Percentiles rank a stretch among this genome's conserved stretches.
These are phyloP conservation scores for Chrysocyon brachyurus DNA, from an alignment of 2,797 vertebrate species.

Conservation along the genomic window DNA sequence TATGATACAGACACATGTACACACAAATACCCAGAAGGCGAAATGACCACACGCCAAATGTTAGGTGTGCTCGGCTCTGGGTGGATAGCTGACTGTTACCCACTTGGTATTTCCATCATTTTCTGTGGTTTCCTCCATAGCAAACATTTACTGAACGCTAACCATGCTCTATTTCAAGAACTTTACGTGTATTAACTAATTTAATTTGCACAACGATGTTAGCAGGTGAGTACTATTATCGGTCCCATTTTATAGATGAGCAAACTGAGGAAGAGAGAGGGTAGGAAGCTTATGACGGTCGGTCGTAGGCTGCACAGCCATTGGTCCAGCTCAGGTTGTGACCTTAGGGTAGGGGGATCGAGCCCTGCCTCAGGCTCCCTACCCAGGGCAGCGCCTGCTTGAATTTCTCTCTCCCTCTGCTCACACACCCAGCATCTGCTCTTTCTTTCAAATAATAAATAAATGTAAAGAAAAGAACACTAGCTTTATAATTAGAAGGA, in stretches of 20 bases:
- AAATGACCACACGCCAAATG: background rate
- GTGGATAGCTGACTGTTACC: background rate
- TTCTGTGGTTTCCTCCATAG: background rate
- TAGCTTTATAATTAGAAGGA: background rate
- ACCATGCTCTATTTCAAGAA: background rate
- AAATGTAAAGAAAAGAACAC: background rate
- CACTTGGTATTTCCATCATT: background rate
- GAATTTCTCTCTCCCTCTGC: background rate
- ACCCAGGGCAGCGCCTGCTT: background rate
- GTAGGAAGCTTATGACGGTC: background rate
- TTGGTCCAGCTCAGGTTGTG: background rate
- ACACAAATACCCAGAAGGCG: background rate
- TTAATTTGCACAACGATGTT: background rate
- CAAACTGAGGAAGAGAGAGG: background rate
- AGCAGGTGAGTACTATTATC: background rate
- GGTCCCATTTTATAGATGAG: background rate
- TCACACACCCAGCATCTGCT: background rate
- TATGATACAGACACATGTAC: background rate
- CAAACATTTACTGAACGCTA: background rate
- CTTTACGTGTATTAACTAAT: background rate
- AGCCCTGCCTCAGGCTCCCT: background rate
- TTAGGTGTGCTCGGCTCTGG: background rate
- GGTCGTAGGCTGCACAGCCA: background rate
- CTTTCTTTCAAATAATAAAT: background rate
- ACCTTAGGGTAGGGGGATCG: rapidly evolving